These are phyloP conservation scores for Drosophila leonis DNA, from an alignment of 2,888 invertebrate species.

Conservation along the genomic window DNA sequence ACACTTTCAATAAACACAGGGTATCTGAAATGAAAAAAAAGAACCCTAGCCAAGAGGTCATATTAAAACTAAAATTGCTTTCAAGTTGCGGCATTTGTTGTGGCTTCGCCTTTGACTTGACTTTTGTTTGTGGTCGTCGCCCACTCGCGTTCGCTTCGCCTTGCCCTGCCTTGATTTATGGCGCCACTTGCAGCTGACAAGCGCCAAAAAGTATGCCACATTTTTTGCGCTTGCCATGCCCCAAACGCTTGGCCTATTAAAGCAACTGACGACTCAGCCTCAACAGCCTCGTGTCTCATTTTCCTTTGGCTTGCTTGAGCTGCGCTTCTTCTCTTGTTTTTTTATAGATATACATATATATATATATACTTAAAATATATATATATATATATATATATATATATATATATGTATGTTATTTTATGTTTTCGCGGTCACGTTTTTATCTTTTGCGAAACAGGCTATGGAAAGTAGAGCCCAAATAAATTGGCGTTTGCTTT, in stretches of 20 bases:
- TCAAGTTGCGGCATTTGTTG: constrained; percentile 46
- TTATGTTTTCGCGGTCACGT: constrained; percentile 77
- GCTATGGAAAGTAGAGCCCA: constrained; percentile 25
- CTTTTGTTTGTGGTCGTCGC: constrained; percentile 56
- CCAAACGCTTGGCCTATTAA: constrained; percentile 47
- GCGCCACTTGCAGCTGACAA: constrained; percentile 74
- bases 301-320: constrained; percentile 48
- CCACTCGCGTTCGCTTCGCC: constrained; percentile 19
- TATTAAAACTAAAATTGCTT: constrained; percentile 75
- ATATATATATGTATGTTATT: constrained; percentile 15
- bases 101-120: constrained; percentile 58
- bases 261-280: constrained; percentile 34
- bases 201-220: constrained; percentile 60
- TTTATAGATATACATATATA: neutral
- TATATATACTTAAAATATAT: neutral
- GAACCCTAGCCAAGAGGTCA: constrained; percentile 38
- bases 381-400: neutral
- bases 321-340: neutral
- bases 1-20: neutral
- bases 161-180: constrained; percentile 65
- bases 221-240: constrained; percentile 27
- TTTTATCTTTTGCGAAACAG: constrained; percentile 69
- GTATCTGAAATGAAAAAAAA: neutral
- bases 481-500: constrained; percentile 58
- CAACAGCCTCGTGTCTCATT: constrained; percentile 34